Evolutionary conservation across 2,113 vertebrate species (phyloP).

Genomic region (Labeo catla): DNA sequence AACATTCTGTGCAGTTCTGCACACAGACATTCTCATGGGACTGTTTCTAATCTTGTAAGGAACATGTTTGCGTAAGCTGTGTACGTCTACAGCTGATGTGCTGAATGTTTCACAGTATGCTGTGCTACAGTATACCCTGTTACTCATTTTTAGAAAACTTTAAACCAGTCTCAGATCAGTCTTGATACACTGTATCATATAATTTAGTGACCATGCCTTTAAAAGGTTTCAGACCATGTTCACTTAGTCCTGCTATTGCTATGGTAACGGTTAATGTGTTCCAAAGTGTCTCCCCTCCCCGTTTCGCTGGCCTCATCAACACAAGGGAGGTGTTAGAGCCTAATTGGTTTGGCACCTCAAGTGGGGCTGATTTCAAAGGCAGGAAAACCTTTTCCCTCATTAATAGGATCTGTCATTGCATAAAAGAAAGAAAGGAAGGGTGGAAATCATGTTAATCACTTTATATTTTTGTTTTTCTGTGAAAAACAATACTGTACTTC

Average conservation of each 20-base stretch:
- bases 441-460: slow-evolving; percentile 26
- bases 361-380: slow-evolving; percentile 67
- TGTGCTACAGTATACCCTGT: too few species aligned
- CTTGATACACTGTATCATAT: background rate
- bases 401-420: slow-evolving; percentile 67
- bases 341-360: slow-evolving; percentile 74
- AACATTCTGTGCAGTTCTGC: too few species aligned
- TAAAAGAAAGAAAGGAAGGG: slow-evolving; percentile 20
- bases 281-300: slow-evolving; percentile 17
- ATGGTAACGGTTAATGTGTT: slow-evolving; percentile 63
- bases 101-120: too few species aligned
- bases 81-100: too few species aligned
- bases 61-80: too few species aligned
- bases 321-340: slow-evolving; percentile 56
- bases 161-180: background rate
- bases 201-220: background rate
- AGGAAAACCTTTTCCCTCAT: slow-evolving; percentile 63
- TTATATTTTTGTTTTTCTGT: background rate
- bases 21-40: too few species aligned
- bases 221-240: background rate
- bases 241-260: slow-evolving; percentile 57
- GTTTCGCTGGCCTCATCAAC: slow-evolving; percentile 24
- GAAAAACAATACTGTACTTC: background rate
- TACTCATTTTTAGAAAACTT: too few species aligned
- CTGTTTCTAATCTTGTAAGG: too few species aligned